phyloP scores from a whole-genome alignment of 2,113 vertebrate species.

The Setophaga coronata region DNA sequence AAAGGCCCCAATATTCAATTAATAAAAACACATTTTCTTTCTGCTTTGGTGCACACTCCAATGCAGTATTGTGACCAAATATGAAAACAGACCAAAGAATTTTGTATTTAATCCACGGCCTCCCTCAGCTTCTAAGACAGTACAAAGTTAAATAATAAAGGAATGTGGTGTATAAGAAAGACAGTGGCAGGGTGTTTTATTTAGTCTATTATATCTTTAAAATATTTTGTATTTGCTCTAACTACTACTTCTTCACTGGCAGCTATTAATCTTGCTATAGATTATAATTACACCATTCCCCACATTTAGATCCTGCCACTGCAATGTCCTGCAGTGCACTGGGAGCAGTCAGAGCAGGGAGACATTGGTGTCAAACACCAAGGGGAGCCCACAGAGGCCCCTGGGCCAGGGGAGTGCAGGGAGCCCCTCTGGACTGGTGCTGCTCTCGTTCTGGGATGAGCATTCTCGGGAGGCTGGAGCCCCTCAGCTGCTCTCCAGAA shows the following conservation, averaged over 20 bases:
- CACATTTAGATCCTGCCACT: neutral
- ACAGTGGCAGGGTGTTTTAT: neutral
- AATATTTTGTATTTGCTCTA: neutral
- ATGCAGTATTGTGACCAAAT: neutral
- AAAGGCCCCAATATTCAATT: neutral
- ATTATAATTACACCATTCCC: neutral
- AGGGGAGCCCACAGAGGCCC: neutral
- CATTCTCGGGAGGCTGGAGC: neutral
- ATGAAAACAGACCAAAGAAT: neutral
- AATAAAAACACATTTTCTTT: conserved; percentile 22
- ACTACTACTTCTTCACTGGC: neutral
- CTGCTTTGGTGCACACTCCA: neutral
- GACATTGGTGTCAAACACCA: neutral
- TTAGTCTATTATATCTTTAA: neutral
- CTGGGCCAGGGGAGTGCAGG: neutral
- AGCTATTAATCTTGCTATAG: neutral
- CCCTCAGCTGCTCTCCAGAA: neutral
- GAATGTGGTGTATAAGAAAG: neutral
- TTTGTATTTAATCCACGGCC: neutral
- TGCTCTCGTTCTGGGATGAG: accelerated
- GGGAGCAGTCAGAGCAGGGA: neutral
- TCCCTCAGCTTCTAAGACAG: neutral
- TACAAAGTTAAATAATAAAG: neutral
- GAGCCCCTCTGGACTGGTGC: neutral
- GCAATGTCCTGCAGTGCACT: neutral